Evolutionary conservation across 1,140 invertebrate species (phyloP).

Genomic region (Bemisia tabaci): DNA sequence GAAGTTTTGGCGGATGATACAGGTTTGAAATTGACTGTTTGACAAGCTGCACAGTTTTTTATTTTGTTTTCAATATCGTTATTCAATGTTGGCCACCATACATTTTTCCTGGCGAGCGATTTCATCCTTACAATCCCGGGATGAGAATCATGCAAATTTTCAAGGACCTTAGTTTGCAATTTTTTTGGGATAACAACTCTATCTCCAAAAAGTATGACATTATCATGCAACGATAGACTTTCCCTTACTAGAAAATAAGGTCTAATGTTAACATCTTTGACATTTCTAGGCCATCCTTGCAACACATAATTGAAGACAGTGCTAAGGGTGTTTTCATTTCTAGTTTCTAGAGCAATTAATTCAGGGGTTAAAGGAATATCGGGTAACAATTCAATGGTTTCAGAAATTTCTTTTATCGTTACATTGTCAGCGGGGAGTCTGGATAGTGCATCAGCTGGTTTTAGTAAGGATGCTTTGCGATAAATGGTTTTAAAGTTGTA

Average conservation of each 20-base stretch:
- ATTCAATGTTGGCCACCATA: constrained; percentile 36
- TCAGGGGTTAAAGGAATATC: too few relatives aligned
- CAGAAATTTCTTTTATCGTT: too few relatives aligned
- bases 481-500: too few relatives aligned
- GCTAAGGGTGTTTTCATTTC: too few relatives aligned
- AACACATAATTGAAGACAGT: too few relatives aligned
- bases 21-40: background rate
- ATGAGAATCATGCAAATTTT: constrained; percentile 32
- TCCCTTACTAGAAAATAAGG: background rate
- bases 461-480: too few relatives aligned
- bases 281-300: too few relatives aligned
- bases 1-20: too few relatives aligned
- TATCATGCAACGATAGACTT: constrained; percentile 16
- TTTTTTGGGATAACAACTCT: constrained; percentile 24
- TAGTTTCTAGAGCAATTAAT: too few relatives aligned
- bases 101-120: constrained; percentile 30
- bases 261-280: background rate
- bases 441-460: constrained; percentile 9
- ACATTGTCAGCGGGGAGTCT: too few relatives aligned
- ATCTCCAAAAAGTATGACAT: constrained; percentile 21
- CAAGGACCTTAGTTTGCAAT: constrained; percentile 21
- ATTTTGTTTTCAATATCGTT: constrained; percentile 27
- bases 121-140: constrained; percentile 36
- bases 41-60: constrained; percentile 8
- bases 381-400: too few relatives aligned